Percentiles rank a stretch among this genome's conserved stretches.
Conservation (phyloP, 2,888 invertebrate genomes). For the Lysandra coridon region DNA sequence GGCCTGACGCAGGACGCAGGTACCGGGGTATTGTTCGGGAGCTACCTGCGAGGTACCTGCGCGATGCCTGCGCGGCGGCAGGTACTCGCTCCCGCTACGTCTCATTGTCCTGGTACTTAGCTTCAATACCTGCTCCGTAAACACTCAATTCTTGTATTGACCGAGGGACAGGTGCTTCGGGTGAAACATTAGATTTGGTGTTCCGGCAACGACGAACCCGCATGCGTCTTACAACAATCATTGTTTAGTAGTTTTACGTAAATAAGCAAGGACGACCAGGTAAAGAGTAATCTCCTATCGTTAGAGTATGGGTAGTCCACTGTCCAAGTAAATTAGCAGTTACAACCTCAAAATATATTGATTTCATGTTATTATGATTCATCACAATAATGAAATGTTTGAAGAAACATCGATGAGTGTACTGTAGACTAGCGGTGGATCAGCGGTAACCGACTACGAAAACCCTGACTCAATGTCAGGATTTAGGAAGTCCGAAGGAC, state of each 20-base stretch:
- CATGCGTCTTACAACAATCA: neutral
- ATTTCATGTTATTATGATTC: no score
- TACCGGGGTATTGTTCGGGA: neutral
- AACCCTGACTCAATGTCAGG: no score
- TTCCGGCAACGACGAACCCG: neutral
- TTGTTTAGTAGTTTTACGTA: neutral
- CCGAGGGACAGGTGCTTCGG: neutral
- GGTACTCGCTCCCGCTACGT: neutral
- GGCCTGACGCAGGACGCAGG: neutral
- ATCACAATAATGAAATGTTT: no score
- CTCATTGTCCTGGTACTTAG: neutral
- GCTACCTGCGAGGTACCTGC: neutral
- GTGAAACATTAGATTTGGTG: neutral
- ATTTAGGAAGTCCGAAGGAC: no score
- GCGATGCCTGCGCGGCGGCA: neutral
- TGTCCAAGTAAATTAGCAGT: no score
- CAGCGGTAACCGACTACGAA: no score
- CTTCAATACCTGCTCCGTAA: slow-evolving; percentile 1
- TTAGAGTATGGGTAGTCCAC: no score
- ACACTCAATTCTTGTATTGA: neutral
- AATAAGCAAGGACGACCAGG: neutral
- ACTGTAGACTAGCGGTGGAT: no score
- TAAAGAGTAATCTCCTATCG: neutral
- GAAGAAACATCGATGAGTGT: no score
- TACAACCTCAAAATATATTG: no score